A percentile compares a stretch with the other conserved stretches of the same genome.
Evolutionary conservation across 2,797 vertebrate genomes (phyloP).

Genomic region (Characodon lateralis): DNA sequence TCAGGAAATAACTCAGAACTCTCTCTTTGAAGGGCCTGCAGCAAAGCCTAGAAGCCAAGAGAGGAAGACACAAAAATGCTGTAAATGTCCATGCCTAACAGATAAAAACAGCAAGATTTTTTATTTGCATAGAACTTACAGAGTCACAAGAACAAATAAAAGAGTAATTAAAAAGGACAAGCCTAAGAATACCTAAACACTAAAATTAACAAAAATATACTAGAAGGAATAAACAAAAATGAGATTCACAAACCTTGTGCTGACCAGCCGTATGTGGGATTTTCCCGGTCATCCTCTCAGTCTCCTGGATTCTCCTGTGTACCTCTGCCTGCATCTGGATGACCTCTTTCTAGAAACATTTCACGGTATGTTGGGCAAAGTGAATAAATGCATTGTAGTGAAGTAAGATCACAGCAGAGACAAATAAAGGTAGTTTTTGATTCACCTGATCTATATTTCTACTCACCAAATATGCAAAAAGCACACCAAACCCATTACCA

Average conservation of each 20-base stretch:
- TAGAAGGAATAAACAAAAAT: background rate
- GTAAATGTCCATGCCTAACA: background rate
- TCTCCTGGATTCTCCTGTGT: constrained; percentile 56
- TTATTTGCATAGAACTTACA: too few relatives aligned
- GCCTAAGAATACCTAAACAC: too few relatives aligned
- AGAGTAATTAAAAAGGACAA: too few relatives aligned
- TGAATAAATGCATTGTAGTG: background rate
- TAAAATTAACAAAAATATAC: too few relatives aligned
- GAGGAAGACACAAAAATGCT: background rate
- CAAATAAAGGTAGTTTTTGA: background rate
- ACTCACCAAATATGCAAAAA: background rate
- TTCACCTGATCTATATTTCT: constrained; percentile 6
- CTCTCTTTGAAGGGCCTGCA: constrained; percentile 74
- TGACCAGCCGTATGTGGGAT: constrained; percentile 61
- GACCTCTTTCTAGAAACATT: constrained; percentile 63
- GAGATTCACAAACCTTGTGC: constrained; percentile 55
- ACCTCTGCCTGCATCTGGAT: constrained; percentile 64
- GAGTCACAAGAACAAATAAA: too few relatives aligned
- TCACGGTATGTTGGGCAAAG: background rate
- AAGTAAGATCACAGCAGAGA: background rate
- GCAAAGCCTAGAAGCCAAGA: constrained; percentile 53
- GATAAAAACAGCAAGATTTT: background rate
- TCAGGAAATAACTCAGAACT: constrained; percentile 66
- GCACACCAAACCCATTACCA: background rate
- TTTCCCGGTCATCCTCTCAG: constrained; percentile 48